Evolutionary conservation across 2,113 vertebrate species (phyloP), one percentile per base, ranked within the genome.

Genomic region (Poeciliopsis occidentalis): DNA sequence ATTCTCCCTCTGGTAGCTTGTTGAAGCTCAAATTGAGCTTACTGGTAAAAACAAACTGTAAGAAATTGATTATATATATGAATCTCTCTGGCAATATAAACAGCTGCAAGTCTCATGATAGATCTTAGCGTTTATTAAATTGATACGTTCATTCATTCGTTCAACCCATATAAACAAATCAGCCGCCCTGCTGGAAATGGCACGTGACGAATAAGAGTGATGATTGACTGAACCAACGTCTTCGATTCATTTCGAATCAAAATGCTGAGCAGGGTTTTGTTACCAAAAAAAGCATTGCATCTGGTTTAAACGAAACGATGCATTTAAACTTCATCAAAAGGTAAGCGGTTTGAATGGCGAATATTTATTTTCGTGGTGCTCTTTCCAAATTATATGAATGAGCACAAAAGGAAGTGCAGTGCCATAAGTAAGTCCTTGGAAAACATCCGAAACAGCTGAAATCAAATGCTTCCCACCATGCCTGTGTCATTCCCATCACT

Each of bases 401-500:
- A 57, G 22, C 24, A 10, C 24, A 7, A 57, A 57, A 24, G 51
- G 24, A 57, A 57, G 51, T 24, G 24, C 22, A 57, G n/a, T 8
- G 2, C 3, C n/a, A 57, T 57, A 24, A 57, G 8, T 57, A n/a
- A 57, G 8, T 80, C 69, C 60, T 73, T 26, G 34, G 72, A 34
- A 60, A 78, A 17, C 65, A 66, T 66, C 76, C 67, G 61, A 78
- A 84, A 76, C 83, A 79, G 71, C 83, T 93, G 89, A 91, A 91
- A 91, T 83, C 61, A 71, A 84, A 81, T 44, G 74, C 73, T 72
- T 79, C 76, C 77, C 64, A n/a, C 68, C 44, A 74, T 75, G 60
- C 78, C 44, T 60, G 70, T 69, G 74, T 81, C 74, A 78, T 87
- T 92, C 82, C 84, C 82, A 83, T 83, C 81, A 76, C 79, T 89